Base-by-base conservation (phyloP, 2,113 vertebrate species). In the Bubo scandiacus region DNA sequence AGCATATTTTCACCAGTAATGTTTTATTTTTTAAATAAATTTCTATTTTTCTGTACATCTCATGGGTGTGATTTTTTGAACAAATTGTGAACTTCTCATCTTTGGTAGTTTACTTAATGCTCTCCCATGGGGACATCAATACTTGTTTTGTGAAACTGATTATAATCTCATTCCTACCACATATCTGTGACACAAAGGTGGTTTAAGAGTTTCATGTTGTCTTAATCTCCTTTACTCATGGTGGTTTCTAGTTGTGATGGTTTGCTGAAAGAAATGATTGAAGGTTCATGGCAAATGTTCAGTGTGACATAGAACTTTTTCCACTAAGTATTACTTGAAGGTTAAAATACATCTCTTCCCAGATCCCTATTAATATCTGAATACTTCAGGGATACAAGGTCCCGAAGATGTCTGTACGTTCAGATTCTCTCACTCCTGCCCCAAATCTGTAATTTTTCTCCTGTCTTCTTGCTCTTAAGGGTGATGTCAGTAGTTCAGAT, bases 391-490 rank as follows among this genome's bases (percentile, higher is more conserved):
- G 8, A 6, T 58, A 45, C 13, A 52, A 26, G 43, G 43, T 52
- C 29, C 16, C 26, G 75, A 67, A 67, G 52, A 40, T 40, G 20
- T 30, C 20, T 77, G 18, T n/a, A 26, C 4, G 12, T 71, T 59
- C 10, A 32, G 23, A 15, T 88, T 81, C 29, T 66, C 1, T 1
- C 2, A 9, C 36, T 8, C 5, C 14, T 4, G 1, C 17, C 26
- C 13, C 13, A 59, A 45, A 52, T 58, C 38, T 66, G 29, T 30
- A 30, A 22, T 22, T 65, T 30, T 7, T 3, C 5, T 17, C 10
- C 7, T 20, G 3, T 79, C 19, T 19, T 79, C 38, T 73, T 66
- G 17, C 45, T 72, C 14, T 71, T 51, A 55, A 36, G 8, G 42
- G 29, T 30, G 32, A 51, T 58, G 9, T 20, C 20, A 72, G 43